These are phyloP conservation scores for Cryptoblepharus egeriae DNA, from an alignment of 2,797 vertebrate species.

Conservation along the genomic window DNA sequence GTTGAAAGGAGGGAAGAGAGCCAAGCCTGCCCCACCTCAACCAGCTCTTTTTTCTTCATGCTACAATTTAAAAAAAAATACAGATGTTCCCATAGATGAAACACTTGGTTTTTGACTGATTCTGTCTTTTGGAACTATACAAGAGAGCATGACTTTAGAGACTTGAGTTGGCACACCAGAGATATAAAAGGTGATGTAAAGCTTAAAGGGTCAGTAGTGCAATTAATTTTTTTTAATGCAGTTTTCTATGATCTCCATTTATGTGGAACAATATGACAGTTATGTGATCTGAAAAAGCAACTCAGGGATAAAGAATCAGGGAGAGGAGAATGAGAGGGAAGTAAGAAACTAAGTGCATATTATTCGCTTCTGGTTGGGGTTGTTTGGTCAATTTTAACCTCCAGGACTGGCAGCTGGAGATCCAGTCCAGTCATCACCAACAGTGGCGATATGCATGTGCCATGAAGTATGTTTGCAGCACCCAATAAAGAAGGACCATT, in stretches of 20 bases:
- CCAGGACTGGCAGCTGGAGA: neutral
- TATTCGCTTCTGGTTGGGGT: neutral
- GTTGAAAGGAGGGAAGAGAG: constrained; percentile 36
- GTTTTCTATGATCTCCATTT: neutral
- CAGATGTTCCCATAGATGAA: constrained; percentile 11
- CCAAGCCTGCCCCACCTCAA: constrained; percentile 2
- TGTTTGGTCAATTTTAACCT: neutral
- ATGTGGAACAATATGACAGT: neutral
- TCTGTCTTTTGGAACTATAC: neutral
- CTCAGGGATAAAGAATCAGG: neutral
- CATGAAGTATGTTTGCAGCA: too few species aligned
- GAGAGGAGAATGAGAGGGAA: neutral
- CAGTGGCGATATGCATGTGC: too few species aligned
- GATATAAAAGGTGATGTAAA: neutral
- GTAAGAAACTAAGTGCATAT: neutral
- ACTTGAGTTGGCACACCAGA: neutral
- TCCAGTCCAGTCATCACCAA: too few species aligned
- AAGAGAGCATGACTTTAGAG: neutral
- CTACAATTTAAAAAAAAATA: neutral
- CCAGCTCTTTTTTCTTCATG: neutral
- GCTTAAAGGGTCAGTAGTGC: neutral
- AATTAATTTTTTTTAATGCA: neutral
- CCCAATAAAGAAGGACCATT: too few species aligned
- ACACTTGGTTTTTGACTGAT: neutral
- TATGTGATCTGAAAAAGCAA: neutral